phyloP scores from a whole-genome alignment of 2,888 invertebrate genomes.

The Smittia sp. region DNA sequence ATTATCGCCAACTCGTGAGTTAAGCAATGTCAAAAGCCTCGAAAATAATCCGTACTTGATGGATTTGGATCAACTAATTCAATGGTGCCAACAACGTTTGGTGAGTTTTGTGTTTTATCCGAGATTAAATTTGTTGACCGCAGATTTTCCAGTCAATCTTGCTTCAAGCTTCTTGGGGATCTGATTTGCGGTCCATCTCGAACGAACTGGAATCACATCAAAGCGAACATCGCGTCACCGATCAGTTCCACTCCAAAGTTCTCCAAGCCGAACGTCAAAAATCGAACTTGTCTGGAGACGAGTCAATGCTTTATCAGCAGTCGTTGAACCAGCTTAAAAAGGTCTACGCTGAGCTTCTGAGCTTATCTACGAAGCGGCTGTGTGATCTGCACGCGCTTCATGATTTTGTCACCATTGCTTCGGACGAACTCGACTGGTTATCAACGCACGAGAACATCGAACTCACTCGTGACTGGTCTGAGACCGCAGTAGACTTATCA shows the following conservation, averaged over 20 bases:
- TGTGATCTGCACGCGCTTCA: constrained; percentile 89
- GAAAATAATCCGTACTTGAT: constrained; percentile 93
- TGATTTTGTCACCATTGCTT: constrained; percentile 91
- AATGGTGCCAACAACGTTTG: constrained; percentile 92
- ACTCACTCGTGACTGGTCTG: constrained; percentile 94
- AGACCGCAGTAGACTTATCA: constrained; percentile 85
- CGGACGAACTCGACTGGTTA: constrained; percentile 93
- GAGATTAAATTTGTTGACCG: not conserved
- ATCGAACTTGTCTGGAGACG: constrained; percentile 84
- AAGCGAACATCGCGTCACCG: constrained; percentile 87
- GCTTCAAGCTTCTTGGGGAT: constrained; percentile 89
- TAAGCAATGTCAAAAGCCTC: constrained; percentile 85
- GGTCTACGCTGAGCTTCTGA: constrained; percentile 84
- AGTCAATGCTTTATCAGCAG: constrained; percentile 85
- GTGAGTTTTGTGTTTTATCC: constrained; percentile 48
- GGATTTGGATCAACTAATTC: constrained; percentile 86
- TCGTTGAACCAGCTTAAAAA: constrained; percentile 89
- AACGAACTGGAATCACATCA: constrained; percentile 87
- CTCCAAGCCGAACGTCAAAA: constrained; percentile 69
- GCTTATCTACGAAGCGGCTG: constrained; percentile 76
- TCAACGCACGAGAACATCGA: constrained; percentile 95
- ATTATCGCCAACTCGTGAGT: constrained; percentile 79
- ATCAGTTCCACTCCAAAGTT: constrained; percentile 87
- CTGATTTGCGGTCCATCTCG: constrained; percentile 87
- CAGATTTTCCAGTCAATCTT: constrained; percentile 60